phyloP scores from a whole-genome alignment of 2,113 vertebrate species.

The Dunckerocampus dactyliophorus region DNA sequence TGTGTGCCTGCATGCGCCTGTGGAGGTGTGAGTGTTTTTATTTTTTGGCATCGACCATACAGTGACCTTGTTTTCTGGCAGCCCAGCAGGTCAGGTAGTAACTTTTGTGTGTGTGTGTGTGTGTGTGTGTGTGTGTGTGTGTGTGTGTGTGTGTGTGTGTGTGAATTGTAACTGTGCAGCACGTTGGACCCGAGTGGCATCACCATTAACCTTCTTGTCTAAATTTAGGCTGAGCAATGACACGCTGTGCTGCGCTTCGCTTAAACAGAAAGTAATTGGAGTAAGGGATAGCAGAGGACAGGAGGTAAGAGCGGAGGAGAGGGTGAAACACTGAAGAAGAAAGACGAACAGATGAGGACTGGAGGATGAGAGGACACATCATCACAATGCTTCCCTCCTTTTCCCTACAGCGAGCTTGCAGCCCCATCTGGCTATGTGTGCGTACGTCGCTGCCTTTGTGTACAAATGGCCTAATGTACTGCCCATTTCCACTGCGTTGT shows the following conservation, averaged over 20 bases:
- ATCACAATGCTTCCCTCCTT: constrained; percentile 44
- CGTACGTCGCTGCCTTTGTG: constrained; percentile 45
- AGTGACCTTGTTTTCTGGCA: constrained; percentile 70
- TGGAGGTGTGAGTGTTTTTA: constrained; percentile 5
- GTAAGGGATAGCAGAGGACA: constrained; percentile 19
- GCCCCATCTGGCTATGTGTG: constrained; percentile 60
- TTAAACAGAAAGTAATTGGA: constrained; percentile 51
- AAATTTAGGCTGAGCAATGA: constrained; percentile 62
- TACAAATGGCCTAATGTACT: constrained; percentile 50
- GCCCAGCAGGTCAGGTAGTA: constrained; percentile 56
- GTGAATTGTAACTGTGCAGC: constrained; percentile 26
- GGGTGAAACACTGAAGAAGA: not conserved
- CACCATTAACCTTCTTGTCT: constrained; percentile 73
- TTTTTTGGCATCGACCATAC: constrained; percentile 47
- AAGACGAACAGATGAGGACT: not conserved
- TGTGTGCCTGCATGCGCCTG: not conserved
- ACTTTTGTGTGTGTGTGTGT: constrained; percentile 19
- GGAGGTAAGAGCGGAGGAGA: constrained; percentile 18
- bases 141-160: constrained; percentile 15
- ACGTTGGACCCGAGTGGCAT: constrained; percentile 45
- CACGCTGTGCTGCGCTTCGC: constrained; percentile 51
- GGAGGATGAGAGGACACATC: constrained; percentile 31
- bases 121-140: constrained; percentile 13
- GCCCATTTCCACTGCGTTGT: constrained; percentile 44
- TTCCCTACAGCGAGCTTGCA: constrained; percentile 42